These are phyloP conservation scores for Parnassius smintheus DNA, from an alignment of 2,888 invertebrate species.

Conservation along the genomic window DNA sequence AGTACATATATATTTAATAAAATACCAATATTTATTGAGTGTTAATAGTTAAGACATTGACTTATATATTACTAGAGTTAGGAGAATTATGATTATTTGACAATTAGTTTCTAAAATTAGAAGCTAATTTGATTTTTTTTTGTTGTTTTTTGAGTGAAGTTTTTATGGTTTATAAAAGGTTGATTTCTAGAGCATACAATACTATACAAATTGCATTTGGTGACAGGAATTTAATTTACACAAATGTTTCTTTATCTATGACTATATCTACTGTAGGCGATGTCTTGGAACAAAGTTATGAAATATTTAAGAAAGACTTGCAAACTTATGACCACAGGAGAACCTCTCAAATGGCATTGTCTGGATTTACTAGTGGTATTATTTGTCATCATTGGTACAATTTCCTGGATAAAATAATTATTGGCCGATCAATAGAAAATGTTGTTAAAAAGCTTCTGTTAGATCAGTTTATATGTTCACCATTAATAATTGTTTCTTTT, in stretches of 20 bases:
- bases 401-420: conserved; percentile 85
- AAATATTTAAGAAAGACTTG: conserved; percentile 81
- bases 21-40: no score
- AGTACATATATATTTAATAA: no score
- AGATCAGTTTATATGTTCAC: conserved; percentile 93
- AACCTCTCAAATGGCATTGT: conserved; percentile 88
- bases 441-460: conserved; percentile 89
- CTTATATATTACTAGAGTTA: no score
- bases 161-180: conserved; percentile 52
- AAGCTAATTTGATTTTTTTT: conserved; percentile 28
- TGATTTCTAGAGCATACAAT: conserved; percentile 49
- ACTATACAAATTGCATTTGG: conserved; percentile 70
- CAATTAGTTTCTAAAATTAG: not conserved
- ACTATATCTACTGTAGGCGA: conserved; percentile 90
- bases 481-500: conserved; percentile 88
- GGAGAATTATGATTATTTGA: no score
- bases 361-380: conserved; percentile 89
- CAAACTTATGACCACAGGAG: conserved; percentile 81
- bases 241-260: conserved; percentile 90
- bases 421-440: conserved; percentile 84
- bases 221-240: conserved; percentile 86
- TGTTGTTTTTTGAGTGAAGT: conserved; percentile 51
- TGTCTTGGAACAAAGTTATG: conserved; percentile 89
- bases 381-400: conserved; percentile 94
- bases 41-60: no score